Evolutionary conservation across 1,140 invertebrate species (phyloP).

Genomic region (Drosophila parvula): DNA sequence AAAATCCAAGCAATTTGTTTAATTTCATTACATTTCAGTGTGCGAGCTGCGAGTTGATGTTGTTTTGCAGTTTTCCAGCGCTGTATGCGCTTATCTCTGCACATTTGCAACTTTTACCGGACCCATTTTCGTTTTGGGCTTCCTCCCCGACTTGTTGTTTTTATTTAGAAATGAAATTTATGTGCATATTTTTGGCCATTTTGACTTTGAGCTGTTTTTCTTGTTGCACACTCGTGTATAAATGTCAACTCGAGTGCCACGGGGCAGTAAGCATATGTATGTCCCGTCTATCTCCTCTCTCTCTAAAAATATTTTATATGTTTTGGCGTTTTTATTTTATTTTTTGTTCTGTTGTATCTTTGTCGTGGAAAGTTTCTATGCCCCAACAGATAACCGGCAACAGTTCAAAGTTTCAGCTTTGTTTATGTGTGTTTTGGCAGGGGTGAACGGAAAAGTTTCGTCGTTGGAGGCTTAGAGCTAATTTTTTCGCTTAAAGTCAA

Average conservation of each 20-base stretch:
- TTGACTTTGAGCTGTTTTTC: conserved; percentile 63
- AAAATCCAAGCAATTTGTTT: conserved; percentile 68
- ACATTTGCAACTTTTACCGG: conserved; percentile 65
- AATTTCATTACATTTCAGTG: conserved; percentile 66
- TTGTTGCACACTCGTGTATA: conserved; percentile 54
- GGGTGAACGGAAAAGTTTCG: conserved; percentile 33
- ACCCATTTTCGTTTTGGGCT: conserved; percentile 24
- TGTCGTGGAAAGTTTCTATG: conserved; percentile 41
- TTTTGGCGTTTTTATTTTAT: conserved; percentile 21
- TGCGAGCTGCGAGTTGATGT: conserved; percentile 39
- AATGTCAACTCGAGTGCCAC: conserved; percentile 51
- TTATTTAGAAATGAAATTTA: conserved; percentile 62
- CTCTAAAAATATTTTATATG: conserved; percentile 25
- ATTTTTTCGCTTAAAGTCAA: conserved; percentile 62
- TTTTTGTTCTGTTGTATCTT: conserved; percentile 33
- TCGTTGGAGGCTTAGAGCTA: conserved; percentile 42
- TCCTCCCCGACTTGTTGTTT: conserved; percentile 27
- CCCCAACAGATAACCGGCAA: conserved; percentile 68
- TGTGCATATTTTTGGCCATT: conserved; percentile 75
- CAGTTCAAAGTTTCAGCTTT: conserved; percentile 70
- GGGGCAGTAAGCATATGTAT: conserved; percentile 42
- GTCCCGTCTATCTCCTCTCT: conserved; percentile 19
- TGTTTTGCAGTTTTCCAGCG: conserved; percentile 35
- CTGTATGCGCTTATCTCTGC: conserved; percentile 63
- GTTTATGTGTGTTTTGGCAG: conserved; percentile 30